phyloP scores from a whole-genome alignment of 2,797 vertebrate genomes.

The Hephaestus fuliginosus region DNA sequence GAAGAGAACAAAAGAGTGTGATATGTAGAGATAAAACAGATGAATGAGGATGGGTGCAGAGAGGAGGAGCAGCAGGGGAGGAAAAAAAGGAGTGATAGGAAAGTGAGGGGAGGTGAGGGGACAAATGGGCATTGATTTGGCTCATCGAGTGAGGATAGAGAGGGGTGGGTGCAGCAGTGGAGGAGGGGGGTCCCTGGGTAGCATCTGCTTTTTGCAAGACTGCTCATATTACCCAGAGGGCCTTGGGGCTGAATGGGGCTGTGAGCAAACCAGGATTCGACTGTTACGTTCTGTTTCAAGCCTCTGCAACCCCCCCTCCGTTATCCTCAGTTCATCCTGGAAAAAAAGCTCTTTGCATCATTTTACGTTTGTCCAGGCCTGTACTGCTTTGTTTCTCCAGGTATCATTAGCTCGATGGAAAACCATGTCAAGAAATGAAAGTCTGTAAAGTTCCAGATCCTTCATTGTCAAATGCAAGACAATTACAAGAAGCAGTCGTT shows the following conservation, averaged over 20 bases:
- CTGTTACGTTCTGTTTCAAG: constrained; percentile 1
- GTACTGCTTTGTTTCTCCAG: background rate
- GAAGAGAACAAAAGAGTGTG: background rate
- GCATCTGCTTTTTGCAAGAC: constrained; percentile 53
- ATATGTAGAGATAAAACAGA: background rate
- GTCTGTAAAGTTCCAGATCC: background rate
- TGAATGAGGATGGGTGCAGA: background rate
- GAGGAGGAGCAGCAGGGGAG: background rate
- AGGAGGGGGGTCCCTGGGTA: constrained; percentile 18
- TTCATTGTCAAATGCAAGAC: too few species aligned
- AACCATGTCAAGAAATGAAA: too few species aligned
- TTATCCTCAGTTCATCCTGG: background rate
- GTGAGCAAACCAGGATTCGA: constrained; percentile 16
- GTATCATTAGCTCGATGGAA: background rate
- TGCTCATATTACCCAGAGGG: constrained; percentile 63
- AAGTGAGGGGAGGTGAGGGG: constrained; percentile 8
- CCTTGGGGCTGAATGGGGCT: constrained; percentile 30
- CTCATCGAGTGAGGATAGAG: constrained; percentile 39
- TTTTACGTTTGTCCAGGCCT: background rate
- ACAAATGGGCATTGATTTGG: constrained; percentile 48
- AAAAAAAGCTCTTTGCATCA: background rate
- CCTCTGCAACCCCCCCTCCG: background rate
- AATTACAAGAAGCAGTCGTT: too few species aligned
- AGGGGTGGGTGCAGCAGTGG: rapidly evolving
- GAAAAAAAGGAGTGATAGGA: background rate